Conservation (phyloP, 2,797 vertebrate species). For the Atherinosoma microstoma region DNA sequence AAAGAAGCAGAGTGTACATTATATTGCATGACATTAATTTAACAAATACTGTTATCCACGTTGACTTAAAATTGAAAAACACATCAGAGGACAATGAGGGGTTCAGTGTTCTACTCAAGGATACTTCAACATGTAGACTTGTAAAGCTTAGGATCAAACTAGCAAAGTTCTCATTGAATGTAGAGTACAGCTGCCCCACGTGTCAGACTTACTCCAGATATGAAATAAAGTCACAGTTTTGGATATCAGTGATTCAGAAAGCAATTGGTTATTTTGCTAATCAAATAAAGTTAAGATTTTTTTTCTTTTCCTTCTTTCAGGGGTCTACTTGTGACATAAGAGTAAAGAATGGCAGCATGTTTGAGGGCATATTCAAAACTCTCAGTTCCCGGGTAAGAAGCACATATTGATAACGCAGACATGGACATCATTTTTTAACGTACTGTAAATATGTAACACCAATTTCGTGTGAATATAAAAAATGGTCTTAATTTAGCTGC, state of each 20-base stretch:
- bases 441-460: not conserved
- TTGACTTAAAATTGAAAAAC: not conserved
- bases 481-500: not conserved
- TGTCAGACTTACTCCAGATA: too few relatives aligned
- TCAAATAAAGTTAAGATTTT: not conserved
- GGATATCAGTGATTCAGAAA: not conserved
- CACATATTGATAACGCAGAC: slow-evolving; percentile 7
- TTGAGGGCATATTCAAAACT: slow-evolving; percentile 94
- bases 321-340: slow-evolving; percentile 93
- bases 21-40: not conserved
- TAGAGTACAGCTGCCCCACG: too few relatives aligned
- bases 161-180: too few relatives aligned
- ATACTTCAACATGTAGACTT: not conserved
- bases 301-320: slow-evolving; percentile 67
- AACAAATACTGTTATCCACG: not conserved
- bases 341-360: slow-evolving; percentile 91
- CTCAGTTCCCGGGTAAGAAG: slow-evolving; percentile 90
- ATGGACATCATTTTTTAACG: not conserved
- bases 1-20: not conserved
- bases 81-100: not conserved
- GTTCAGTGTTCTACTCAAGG: not conserved
- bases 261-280: not conserved
- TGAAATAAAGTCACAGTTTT: slow-evolving; percentile 1
- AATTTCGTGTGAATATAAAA: not conserved
- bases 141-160: not conserved